Evolutionary conservation across 2,113 vertebrate genomes (phyloP).

Genomic region (Melanotaenia duboulayi): DNA sequence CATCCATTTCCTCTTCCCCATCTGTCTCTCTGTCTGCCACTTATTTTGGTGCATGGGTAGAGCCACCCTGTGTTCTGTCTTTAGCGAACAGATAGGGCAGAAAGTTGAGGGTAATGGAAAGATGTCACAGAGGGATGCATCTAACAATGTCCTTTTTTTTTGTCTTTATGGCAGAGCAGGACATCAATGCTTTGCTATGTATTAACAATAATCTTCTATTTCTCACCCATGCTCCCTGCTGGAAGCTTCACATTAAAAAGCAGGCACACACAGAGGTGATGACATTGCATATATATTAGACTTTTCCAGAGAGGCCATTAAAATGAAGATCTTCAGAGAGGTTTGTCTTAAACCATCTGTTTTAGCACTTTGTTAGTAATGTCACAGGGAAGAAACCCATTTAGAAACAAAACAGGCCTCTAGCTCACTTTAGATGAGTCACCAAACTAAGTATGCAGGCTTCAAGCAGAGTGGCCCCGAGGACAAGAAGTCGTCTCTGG

Average conservation of each 20-base stretch:
- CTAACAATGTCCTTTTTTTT: conserved; percentile 40
- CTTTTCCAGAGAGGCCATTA: conserved; percentile 25
- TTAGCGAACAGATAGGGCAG: conserved; percentile 50
- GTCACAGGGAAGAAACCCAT: conserved; percentile 27
- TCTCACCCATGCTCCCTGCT: conserved; percentile 1
- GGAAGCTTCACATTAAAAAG: conserved; percentile 32
- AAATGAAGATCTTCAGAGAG: conserved; percentile 20
- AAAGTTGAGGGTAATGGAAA: conserved; percentile 62
- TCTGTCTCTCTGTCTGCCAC: conserved; percentile 66
- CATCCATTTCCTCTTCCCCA: conserved; percentile 70
- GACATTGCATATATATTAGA: conserved; percentile 5
- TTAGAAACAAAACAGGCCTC: conserved; percentile 26
- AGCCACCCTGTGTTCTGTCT: conserved; percentile 55
- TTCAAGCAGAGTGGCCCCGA: conserved; percentile 10
- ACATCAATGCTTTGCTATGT: conserved; percentile 44
- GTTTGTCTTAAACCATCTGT: conserved; percentile 37
- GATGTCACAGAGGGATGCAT: conserved; percentile 60
- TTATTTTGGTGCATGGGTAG: conserved; percentile 62
- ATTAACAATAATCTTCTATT: conserved; percentile 18
- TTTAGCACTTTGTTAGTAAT: conserved; percentile 35
- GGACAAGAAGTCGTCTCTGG: conserved; percentile 22
- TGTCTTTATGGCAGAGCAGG: conserved; percentile 40
- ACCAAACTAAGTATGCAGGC: conserved; percentile 30
- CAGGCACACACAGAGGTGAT: not conserved
- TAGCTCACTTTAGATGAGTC: conserved; percentile 43